Percentiles rank a stretch among this genome's conserved stretches.
These are phyloP conservation scores for Colletes gigas DNA, from an alignment of 1,140 invertebrate species.

Conservation along the genomic window DNA sequence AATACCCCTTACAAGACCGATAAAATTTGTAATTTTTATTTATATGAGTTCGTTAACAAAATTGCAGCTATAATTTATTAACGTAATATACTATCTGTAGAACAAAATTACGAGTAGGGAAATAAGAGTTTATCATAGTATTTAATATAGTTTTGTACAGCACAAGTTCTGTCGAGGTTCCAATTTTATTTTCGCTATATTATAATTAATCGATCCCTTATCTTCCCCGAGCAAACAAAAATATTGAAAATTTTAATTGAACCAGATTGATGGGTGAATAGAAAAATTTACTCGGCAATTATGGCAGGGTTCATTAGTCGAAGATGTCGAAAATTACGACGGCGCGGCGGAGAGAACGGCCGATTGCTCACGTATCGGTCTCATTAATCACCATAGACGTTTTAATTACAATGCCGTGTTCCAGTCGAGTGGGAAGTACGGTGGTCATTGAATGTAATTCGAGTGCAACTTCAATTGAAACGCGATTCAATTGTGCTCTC, in stretches of 20 bases:
- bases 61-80: too few species aligned
- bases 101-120: too few species aligned
- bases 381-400: conserved; percentile 68
- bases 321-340: conserved; percentile 1
- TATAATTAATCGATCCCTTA: background rate
- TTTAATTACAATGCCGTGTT: conserved; percentile 64
- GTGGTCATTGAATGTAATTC: conserved; percentile 50
- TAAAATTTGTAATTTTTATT: too few species aligned
- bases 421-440: conserved; percentile 28
- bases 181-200: too few species aligned
- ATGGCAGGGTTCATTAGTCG: background rate
- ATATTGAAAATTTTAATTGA: background rate
- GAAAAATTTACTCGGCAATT: background rate
- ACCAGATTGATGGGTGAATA: background rate
- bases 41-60: too few species aligned
- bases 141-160: too few species aligned
- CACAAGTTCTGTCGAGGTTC: too few species aligned
- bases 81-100: too few species aligned
- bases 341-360: background rate
- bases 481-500: conserved; percentile 18
- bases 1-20: too few species aligned
- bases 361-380: conserved; percentile 51
- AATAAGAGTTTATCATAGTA: too few species aligned
- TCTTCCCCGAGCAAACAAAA: background rate
- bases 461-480: conserved; percentile 51